Percentiles rank a stretch among this genome's conserved stretches.
These are phyloP conservation scores for Octodonta nipae DNA, from an alignment of 2,888 invertebrate species.

Conservation along the genomic window DNA sequence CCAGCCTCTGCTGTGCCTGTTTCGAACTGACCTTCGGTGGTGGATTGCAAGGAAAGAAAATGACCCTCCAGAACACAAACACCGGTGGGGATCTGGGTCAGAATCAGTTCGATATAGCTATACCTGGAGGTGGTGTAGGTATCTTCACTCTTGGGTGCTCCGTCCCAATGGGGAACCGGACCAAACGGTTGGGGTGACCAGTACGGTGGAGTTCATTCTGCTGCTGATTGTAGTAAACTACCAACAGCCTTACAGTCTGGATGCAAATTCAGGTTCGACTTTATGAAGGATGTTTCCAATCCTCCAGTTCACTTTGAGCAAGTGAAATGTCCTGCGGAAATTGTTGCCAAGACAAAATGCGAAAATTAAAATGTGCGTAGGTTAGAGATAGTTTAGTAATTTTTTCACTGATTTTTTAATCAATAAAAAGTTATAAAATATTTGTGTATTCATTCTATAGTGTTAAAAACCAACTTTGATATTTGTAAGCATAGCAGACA, in stretches of 20 bases:
- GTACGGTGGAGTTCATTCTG: slow-evolving; percentile 13
- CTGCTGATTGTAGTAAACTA: slow-evolving; percentile 12
- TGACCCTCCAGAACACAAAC: slow-evolving; percentile 6
- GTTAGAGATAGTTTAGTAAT: no score
- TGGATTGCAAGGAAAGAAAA: slow-evolving; percentile 3
- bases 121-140: slow-evolving; percentile 15
- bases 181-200: slow-evolving; percentile 17
- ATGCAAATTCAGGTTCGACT: slow-evolving; percentile 15
- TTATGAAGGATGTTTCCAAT: slow-evolving; percentile 13
- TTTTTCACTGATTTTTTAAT: no score
- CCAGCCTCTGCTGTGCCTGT: slow-evolving; percentile 7
- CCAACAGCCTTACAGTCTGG: slow-evolving; percentile 13
- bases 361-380: neutral
- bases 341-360: slow-evolving; percentile 9
- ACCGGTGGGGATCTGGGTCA: slow-evolving; percentile 6
- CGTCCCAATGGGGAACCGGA: slow-evolving; percentile 13
- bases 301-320: slow-evolving; percentile 13
- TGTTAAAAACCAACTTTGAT: no score
- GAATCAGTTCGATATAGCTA: slow-evolving; percentile 11
- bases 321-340: slow-evolving; percentile 13
- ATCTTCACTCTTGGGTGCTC: slow-evolving; percentile 14
- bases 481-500: no score
- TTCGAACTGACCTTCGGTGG: slow-evolving; percentile 6
- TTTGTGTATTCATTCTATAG: no score
- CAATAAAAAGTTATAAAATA: no score